These are phyloP conservation scores for Diarsia mendica DNA, from an alignment of 2,888 invertebrate species.

Conservation along the genomic window DNA sequence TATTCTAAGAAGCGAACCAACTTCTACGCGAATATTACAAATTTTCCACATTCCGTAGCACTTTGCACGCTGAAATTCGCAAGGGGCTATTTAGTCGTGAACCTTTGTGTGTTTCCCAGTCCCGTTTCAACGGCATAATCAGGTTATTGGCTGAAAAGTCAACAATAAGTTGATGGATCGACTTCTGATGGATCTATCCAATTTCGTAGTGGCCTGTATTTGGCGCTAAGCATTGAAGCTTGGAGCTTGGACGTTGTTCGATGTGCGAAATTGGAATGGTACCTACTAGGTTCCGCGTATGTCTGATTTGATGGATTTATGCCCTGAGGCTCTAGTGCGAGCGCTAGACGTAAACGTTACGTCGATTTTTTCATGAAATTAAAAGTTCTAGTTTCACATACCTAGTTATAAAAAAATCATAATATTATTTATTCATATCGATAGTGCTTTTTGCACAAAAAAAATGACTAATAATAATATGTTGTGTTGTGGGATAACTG, in stretches of 20 bases:
- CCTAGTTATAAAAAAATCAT: no score
- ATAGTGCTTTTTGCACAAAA: no score
- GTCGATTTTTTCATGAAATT: no score
- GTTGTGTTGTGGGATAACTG: no score
- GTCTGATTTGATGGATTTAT: conserved; percentile 3
- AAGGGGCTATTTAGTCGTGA: conserved; percentile 22
- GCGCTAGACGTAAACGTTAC: no score
- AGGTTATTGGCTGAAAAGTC: conserved; percentile 58
- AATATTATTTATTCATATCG: no score
- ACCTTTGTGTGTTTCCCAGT: conserved; percentile 46
- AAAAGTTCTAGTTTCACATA: no score
- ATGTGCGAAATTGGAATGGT: conserved; percentile 11
- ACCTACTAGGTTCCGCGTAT: not conserved
- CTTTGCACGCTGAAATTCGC: conserved; percentile 18
- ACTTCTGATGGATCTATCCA: conserved; percentile 60
- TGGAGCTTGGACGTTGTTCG: conserved; percentile 3
- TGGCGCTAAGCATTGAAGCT: conserved; percentile 31
- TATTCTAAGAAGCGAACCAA: not conserved
- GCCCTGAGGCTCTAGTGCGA: no score
- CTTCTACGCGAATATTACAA: not conserved
- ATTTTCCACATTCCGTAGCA: conserved; percentile 9
- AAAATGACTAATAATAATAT: no score
- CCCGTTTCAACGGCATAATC: conserved; percentile 41
- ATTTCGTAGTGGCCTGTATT: conserved; percentile 44
- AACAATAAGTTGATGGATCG: conserved; percentile 63